Percentiles rank a stretch among this genome's conserved stretches.
phyloP scores from a whole-genome alignment of 1,140 invertebrate species.

The Kradibia gibbosae region DNA sequence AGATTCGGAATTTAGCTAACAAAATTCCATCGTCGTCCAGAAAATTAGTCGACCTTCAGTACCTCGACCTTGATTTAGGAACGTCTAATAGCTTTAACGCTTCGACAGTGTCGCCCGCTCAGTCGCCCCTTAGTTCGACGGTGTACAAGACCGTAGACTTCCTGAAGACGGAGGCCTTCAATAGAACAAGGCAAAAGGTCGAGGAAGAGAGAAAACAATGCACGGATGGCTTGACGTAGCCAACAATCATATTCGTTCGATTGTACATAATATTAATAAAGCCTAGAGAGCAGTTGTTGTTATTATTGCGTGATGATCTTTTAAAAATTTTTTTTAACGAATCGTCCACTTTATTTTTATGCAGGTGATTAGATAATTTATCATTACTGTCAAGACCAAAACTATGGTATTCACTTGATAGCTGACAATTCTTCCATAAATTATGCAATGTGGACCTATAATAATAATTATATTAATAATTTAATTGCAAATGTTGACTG shows the following conservation, averaged over 20 bases:
- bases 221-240: constrained; percentile 66
- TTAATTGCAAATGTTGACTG: too few species aligned
- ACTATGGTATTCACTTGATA: too few species aligned
- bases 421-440: too few species aligned
- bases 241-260: neutral
- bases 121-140: constrained; percentile 74
- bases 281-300: too few species aligned
- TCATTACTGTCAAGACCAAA: too few species aligned
- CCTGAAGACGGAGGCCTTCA: constrained; percentile 91
- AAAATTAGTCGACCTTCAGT: constrained; percentile 73
- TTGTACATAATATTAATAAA: neutral
- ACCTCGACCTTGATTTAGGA: constrained; percentile 84
- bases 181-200: constrained; percentile 86
- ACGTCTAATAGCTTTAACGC: constrained; percentile 60
- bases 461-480: too few species aligned
- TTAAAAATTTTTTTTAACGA: too few species aligned
- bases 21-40: constrained; percentile 66
- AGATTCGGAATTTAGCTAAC: constrained; percentile 65
- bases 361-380: too few species aligned
- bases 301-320: too few species aligned
- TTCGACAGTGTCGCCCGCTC: constrained; percentile 61
- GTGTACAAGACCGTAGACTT: constrained; percentile 94
- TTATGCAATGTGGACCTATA: too few species aligned
- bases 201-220: constrained; percentile 76
- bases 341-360: too few species aligned